Evolutionary conservation across 2,113 vertebrate species (phyloP).

Genomic region (Prietella phreatophila): DNA sequence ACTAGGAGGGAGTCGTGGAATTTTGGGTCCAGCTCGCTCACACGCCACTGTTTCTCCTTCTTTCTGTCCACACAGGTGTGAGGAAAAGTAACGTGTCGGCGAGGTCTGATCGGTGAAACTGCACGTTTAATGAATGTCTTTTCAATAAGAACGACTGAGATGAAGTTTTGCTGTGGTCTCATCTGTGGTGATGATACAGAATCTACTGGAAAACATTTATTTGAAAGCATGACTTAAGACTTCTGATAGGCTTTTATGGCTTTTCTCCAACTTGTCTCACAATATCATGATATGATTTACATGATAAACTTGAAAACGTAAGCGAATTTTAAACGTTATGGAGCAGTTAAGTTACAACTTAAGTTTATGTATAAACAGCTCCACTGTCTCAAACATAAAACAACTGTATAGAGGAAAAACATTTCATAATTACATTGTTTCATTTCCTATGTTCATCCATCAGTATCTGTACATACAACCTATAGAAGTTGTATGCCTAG

Average conservation of each 20-base stretch:
- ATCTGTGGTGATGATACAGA: not conserved
- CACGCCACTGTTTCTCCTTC: conserved; percentile 7
- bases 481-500: not conserved
- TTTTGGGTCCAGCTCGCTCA: conserved; percentile 26
- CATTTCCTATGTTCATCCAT: not conserved
- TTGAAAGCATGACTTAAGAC: not conserved
- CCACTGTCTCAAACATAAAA: too few species aligned
- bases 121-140: not conserved
- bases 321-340: not conserved
- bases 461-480: not conserved
- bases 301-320: too few species aligned
- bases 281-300: too few species aligned
- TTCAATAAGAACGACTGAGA: not conserved
- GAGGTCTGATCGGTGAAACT: not conserved
- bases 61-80: conserved; percentile 3
- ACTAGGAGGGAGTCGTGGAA: conserved; percentile 58
- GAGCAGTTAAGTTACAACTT: not conserved
- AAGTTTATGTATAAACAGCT: too few species aligned
- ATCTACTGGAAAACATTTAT: not conserved
- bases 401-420: not conserved
- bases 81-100: not conserved
- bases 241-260: too few species aligned
- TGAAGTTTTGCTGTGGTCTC: not conserved
- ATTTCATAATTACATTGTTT: not conserved
- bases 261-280: too few species aligned